phyloP scores from a whole-genome alignment of 2,888 invertebrate genomes.

The Rosalia funebris region DNA sequence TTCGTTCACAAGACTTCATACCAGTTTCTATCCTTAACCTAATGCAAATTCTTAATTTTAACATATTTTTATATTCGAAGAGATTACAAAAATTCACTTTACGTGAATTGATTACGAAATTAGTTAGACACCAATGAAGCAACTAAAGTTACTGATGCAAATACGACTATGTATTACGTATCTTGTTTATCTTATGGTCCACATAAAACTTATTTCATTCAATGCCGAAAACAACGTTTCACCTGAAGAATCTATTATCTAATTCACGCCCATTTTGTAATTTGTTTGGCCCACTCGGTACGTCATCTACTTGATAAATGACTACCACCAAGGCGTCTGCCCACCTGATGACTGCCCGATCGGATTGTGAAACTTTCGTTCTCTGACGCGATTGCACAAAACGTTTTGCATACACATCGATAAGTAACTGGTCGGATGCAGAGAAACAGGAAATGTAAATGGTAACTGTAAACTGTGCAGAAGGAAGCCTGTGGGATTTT shows the following conservation, averaged over 20 bases:
- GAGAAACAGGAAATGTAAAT: slow-evolving; percentile 16
- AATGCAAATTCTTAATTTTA: no score
- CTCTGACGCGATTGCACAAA: neutral
- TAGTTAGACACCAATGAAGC: no score
- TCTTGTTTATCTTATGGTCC: no score
- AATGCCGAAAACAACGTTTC: no score
- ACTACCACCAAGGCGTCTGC: slow-evolving; percentile 2
- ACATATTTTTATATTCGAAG: no score
- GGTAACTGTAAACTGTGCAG: slow-evolving; percentile 7
- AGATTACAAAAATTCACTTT: no score
- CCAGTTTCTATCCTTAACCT: no score
- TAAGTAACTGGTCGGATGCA: slow-evolving; percentile 4
- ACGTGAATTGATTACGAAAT: no score
- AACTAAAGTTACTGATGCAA: no score
- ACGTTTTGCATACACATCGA: neutral
- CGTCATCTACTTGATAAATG: slow-evolving; percentile 2
- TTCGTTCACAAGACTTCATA: no score
- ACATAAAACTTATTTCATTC: no score
- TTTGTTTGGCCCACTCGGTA: slow-evolving; percentile 1
- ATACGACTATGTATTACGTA: no score
- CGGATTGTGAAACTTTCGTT: slow-evolving; percentile 4
- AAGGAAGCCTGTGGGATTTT: slow-evolving; percentile 18
- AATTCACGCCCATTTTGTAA: neutral
- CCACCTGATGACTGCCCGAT: neutral
- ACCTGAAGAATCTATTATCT: neutral